These are phyloP conservation scores for Herpetotheres cachinnans DNA, from an alignment of 2,113 vertebrate genomes.

Conservation along the genomic window DNA sequence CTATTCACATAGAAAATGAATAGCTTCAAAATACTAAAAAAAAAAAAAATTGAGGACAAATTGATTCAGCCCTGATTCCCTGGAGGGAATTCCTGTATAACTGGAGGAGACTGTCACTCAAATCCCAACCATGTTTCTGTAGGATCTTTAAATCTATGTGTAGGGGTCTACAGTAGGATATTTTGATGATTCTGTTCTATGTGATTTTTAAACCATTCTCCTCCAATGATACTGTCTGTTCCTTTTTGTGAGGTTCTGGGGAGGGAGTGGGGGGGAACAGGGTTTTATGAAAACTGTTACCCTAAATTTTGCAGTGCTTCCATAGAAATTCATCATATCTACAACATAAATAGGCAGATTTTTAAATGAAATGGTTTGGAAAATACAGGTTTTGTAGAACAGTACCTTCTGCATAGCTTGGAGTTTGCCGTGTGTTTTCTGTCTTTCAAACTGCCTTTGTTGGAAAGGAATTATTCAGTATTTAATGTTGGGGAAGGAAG, in stretches of 20 bases:
- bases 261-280: neutral
- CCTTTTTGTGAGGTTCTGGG: neutral
- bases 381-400: neutral
- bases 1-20: neutral
- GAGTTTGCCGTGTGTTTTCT: neutral
- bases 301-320: neutral
- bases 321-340: neutral
- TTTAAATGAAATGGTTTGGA: neutral
- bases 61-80: neutral
- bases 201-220: neutral
- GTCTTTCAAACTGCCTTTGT: neutral
- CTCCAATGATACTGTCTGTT: neutral
- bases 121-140: neutral
- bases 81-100: neutral
- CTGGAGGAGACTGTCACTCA: neutral
- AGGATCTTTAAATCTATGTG: neutral
- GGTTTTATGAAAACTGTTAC: neutral
- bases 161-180: neutral
- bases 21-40: neutral
- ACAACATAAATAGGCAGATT: neutral
- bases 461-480: neutral
- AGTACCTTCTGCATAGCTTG: neutral
- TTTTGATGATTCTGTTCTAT: neutral
- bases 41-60: neutral
- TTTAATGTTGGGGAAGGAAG: neutral